phyloP scores from a whole-genome alignment of 1,140 invertebrate genomes.

The Gryllus bimaculatus region DNA sequence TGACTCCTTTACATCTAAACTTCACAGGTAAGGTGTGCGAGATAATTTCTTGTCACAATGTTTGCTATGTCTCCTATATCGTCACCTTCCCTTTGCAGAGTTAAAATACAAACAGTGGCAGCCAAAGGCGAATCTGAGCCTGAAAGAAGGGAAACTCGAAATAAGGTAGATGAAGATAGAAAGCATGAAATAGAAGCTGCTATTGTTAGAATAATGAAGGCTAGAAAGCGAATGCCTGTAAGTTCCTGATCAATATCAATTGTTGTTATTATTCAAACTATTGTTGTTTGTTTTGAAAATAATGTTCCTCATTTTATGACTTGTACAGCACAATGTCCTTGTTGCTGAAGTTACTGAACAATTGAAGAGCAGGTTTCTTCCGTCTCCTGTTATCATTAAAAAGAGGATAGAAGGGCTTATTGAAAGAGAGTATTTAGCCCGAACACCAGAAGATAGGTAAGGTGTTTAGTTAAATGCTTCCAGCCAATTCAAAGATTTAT shows the following conservation, averaged over 20 bases:
- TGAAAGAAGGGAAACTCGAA: constrained; percentile 92
- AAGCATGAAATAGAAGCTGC: constrained; percentile 99
- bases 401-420: constrained; percentile 98
- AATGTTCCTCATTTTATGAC: not conserved
- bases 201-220: constrained; percentile 99
- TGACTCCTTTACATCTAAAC: constrained; percentile 95
- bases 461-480: constrained; percentile 18
- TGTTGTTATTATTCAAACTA: not conserved
- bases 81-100: constrained; percentile 43
- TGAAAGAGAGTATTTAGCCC: constrained; percentile 94
- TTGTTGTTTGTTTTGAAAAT: not conserved
- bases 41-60: not conserved
- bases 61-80: not conserved
- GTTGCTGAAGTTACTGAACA: constrained; percentile 97
- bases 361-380: constrained; percentile 89
- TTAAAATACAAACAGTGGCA: constrained; percentile 89
- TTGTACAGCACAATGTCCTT: constrained; percentile 73
- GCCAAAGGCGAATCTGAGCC: constrained; percentile 98
- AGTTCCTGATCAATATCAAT: constrained; percentile 28
- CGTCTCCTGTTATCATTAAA: constrained; percentile 95
- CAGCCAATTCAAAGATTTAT: constrained; percentile 1
- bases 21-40: constrained; percentile 60
- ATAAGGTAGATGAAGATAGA: constrained; percentile 95
- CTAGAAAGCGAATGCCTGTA: constrained; percentile 84
- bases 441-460: constrained; percentile 87